Evolutionary conservation across 1,140 invertebrate species (phyloP), one percentile per base, ranked within the genome.

Genomic region (Cydia strobilella): DNA sequence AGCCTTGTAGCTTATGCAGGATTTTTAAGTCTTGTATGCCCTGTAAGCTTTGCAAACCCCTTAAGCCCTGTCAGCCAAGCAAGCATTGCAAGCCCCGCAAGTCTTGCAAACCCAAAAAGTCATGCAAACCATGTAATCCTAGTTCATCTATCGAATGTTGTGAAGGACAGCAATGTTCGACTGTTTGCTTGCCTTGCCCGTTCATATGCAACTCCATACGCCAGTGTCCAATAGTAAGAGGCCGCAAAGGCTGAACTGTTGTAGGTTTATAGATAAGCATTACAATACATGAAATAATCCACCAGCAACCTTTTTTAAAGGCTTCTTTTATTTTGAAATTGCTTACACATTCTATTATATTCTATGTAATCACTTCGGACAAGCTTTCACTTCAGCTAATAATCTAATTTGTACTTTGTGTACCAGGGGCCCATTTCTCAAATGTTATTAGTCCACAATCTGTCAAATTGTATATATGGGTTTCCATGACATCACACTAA

Each of bases 121-220:
- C 69, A 35, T 76, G 74, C 65, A 73, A 59, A 27, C 66, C 72
- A 42, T 74, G 72, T 45, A 25, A 20, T 4, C 65, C 31, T n/a
- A 5, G 63, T 31, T 31, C 63, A 18, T 42, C 10, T 3, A 10
- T 10, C n/a, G 15, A 15, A 18, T 39, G 13, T 18, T 18, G 25
- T 31, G 63, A 35, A 31, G 25, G 4, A 31, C 15, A 7, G 13
- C 54, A 45, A 42, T 63, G 75, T 31, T 75, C 23, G 6, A 51
- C 71, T 10, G 62, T 39, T 35, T 59, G 23, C 25, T 35, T 15
- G 15, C 31, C 69, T 18, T 75, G 66, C 20, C 23, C n/a, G 15
- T 18, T 15, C 15, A 2, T 45, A 5, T 45, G 42, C 42, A 39
- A 3, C 15, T 18, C 51, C 51, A 4, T 7, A 54, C n/a, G n/a